These are phyloP conservation scores for Drosophila nannoptera DNA, from an alignment of 1,140 invertebrate genomes.

Conservation along the genomic window DNA sequence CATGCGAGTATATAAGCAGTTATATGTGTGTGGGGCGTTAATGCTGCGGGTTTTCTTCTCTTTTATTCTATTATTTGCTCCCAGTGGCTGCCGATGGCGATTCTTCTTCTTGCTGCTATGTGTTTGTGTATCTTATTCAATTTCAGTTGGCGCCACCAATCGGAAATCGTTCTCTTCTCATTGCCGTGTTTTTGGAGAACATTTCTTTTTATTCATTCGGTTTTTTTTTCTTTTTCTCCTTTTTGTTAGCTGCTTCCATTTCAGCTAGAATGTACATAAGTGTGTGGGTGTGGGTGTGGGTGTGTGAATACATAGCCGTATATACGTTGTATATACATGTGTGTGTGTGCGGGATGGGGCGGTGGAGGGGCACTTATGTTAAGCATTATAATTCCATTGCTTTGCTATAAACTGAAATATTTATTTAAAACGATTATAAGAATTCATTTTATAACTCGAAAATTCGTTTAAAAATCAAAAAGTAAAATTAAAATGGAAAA, in stretches of 20 bases:
- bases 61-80: conserved; percentile 50
- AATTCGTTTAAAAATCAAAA: background rate
- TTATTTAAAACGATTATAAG: conserved; percentile 7
- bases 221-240: conserved; percentile 1
- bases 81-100: conserved; percentile 22
- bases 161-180: conserved; percentile 44
- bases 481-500: background rate
- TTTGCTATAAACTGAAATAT: conserved; percentile 1
- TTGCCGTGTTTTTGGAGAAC: conserved; percentile 22
- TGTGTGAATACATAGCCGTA: conserved; percentile 1
- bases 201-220: background rate
- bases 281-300: background rate
- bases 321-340: background rate
- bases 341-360: too few species aligned
- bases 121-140: conserved; percentile 44
- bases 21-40: conserved; percentile 20
- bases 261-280: conserved; percentile 6
- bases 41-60: conserved; percentile 46
- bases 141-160: conserved; percentile 55
- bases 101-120: conserved; percentile 33
- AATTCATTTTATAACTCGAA: background rate
- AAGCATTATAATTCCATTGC: conserved; percentile 1
- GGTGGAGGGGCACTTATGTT: background rate
- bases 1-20: conserved; percentile 13
- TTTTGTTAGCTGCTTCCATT: too few species aligned